Conservation (phyloP, 2,797 vertebrate genomes). For the Sebastes alutus region DNA sequence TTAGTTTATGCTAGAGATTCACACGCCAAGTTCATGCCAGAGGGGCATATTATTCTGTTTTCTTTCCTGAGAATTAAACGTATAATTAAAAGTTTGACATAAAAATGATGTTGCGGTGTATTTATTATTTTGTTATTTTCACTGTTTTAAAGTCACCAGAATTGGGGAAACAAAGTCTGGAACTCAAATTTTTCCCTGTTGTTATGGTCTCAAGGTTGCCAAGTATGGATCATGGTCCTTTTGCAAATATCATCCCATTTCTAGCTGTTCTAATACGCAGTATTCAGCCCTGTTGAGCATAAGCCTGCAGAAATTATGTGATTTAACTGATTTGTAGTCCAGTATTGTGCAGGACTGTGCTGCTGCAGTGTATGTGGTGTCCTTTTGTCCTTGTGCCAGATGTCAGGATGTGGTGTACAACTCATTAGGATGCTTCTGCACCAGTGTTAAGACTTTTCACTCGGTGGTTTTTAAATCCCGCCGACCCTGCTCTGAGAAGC, state of each 20-base stretch:
- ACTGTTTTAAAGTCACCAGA: no score
- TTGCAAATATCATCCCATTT: background rate
- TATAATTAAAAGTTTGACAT: no score
- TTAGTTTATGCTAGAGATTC: no score
- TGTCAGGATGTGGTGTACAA: conserved; percentile 53
- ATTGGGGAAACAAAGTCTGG: no score
- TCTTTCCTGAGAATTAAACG: no score
- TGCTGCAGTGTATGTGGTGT: conserved; percentile 44
- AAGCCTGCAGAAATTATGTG: conserved; percentile 20
- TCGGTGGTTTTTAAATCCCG: conserved; percentile 29
- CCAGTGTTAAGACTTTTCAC: conserved; percentile 26
- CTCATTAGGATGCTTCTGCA: conserved; percentile 55
- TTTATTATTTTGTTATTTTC: no score
- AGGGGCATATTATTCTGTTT: no score
- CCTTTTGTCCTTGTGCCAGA: conserved; percentile 75
- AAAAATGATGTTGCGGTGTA: no score
- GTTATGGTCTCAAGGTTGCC: no score
- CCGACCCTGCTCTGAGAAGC: conserved; percentile 4
- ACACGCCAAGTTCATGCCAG: no score
- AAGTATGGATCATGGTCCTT: no score
- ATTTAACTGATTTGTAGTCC: conserved; percentile 61
- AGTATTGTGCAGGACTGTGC: conserved; percentile 22
- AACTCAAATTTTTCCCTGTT: no score
- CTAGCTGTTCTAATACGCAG: background rate
- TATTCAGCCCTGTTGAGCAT: background rate